Percentiles rank a stretch among this genome's conserved stretches.
Evolutionary conservation across 2,113 vertebrate species (phyloP).

Genomic region (Scomber japonicus): DNA sequence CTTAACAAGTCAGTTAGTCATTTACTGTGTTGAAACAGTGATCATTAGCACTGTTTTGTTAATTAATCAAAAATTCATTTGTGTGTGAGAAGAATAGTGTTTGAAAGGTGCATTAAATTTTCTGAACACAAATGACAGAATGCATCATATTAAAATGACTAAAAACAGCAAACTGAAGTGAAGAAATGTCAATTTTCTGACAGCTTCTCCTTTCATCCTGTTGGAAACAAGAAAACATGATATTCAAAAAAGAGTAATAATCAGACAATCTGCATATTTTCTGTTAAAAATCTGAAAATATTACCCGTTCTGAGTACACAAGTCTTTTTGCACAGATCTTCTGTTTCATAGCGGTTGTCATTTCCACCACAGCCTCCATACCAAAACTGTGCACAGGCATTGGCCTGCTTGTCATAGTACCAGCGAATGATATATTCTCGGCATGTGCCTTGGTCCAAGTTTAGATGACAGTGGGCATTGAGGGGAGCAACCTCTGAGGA

Average conservation of each 20-base stretch:
- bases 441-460: constrained; percentile 87
- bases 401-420: constrained; percentile 90
- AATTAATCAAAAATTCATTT: not conserved
- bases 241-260: constrained; percentile 11
- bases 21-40: not conserved
- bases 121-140: constrained; percentile 32
- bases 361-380: constrained; percentile 89
- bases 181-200: constrained; percentile 8
- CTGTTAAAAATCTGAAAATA: not conserved
- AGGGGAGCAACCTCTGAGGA: constrained; percentile 68
- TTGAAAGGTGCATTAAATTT: constrained; percentile 41
- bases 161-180: constrained; percentile 13
- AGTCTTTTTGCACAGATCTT: constrained; percentile 86
- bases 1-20: constrained; percentile 12
- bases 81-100: constrained; percentile 2
- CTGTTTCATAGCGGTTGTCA: constrained; percentile 87
- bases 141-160: constrained; percentile 33
- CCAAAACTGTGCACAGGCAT: constrained; percentile 93
- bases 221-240: constrained; percentile 39
- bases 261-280: not conserved
- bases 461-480: constrained; percentile 77
- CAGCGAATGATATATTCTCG: constrained; percentile 86
- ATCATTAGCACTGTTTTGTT: constrained; percentile 3
- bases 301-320: constrained; percentile 83
- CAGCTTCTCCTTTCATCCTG: constrained; percentile 64